Base-by-base conservation (phyloP, 1,140 invertebrate genomes). In the Formica selysi region DNA sequence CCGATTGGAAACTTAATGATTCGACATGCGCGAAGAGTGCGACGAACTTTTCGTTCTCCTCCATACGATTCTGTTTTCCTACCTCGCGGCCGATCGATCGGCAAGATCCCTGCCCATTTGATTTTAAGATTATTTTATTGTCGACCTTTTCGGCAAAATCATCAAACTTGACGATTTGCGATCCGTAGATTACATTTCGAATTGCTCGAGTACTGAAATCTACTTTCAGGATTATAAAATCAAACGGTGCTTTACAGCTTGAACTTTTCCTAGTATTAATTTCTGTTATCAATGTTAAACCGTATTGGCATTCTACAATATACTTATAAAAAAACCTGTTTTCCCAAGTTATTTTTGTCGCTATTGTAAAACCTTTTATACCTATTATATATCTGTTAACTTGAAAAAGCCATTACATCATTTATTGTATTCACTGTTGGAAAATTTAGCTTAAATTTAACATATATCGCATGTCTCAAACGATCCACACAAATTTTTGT, bases 151-250 rank as follows among this genome's bases (percentile, higher is more conserved):
- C 64, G 57, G 67, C 76, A 59, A 74, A 48, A 41, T 86, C 62
- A 76, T 59, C 68, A 19, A 29, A 26, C 36, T 74, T 65, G 54
- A 44, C 36, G 76, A 81, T 68, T 76, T 32, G 29, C 29, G 64
- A 62, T 85, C 36, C 67, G 59, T 76, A 76, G 41, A 81, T 65
- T 57, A 59, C 29, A 67, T 64, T 51, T 64, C 68, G 70, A 85
- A 76, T 64, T 65, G 22, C 16, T 38, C 26, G 67, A 36, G 19
- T 41, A 22, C 22, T 22, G 87, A 92, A 93, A 94, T 94, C 94
- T 92, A 93, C 94, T 95, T 95, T 95, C 94, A 94, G 91, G 89
- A 29, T 93, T 92, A 92, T 95, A 94, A 95, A 95, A 93, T 93
- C 88, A 78, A 83, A 73, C 81, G 62, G 26, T 83, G 13, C 44